These are phyloP conservation scores for Spilogale gracilis DNA, from an alignment of 2,113 vertebrate genomes.

Conservation along the genomic window DNA sequence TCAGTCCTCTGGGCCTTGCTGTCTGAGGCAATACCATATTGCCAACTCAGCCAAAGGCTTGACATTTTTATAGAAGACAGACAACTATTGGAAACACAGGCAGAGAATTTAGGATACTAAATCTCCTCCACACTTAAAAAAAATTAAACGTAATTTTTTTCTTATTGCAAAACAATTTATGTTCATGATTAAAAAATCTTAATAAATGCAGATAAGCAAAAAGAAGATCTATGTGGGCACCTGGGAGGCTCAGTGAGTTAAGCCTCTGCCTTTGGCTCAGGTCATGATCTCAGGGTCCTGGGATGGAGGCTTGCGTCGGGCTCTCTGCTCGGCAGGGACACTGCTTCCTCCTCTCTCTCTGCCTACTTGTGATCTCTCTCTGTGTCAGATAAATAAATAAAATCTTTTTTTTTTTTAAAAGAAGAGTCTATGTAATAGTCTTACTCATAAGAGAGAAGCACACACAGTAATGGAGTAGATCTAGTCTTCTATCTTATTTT, in stretches of 20 bases:
- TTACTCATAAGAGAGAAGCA: neutral
- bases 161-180: neutral
- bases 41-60: neutral
- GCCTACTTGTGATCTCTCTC: too few species aligned
- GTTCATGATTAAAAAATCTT: neutral
- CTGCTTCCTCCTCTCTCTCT: too few species aligned
- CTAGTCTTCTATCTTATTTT: neutral
- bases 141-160: neutral
- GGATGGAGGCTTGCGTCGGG: too few species aligned
- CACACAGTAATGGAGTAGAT: neutral
- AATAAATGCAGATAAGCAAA: slow-evolving; percentile 30
- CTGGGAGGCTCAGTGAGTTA: too few species aligned
- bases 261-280: too few species aligned
- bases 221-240: neutral
- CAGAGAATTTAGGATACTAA: slow-evolving; percentile 37
- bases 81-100: slow-evolving; percentile 6
- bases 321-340: too few species aligned
- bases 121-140: neutral
- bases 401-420: neutral
- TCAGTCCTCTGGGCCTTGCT: slow-evolving; percentile 41
- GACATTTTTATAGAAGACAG: slow-evolving; percentile 54
- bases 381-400: too few species aligned
- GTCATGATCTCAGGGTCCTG: too few species aligned
- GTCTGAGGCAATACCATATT: slow-evolving; percentile 47
- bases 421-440: neutral